A percentile compares a stretch with the other conserved stretches of the same genome.
phyloP scores from a whole-genome alignment of 2,113 vertebrate genomes.

The Centropristis striata region DNA sequence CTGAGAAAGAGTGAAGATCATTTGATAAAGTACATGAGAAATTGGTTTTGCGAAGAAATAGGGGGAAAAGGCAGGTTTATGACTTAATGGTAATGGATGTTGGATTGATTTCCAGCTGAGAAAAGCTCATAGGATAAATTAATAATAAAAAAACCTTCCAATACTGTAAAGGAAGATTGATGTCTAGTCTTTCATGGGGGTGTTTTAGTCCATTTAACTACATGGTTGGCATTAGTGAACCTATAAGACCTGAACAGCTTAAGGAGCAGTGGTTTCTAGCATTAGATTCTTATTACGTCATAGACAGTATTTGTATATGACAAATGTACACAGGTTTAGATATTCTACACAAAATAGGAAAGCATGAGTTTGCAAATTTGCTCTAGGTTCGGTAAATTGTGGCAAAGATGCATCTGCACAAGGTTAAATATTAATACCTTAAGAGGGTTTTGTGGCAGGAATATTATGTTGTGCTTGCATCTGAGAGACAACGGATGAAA shows the following conservation, averaged over 20 bases:
- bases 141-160: not conserved
- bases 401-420: no score
- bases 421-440: no score
- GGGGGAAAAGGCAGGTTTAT: not conserved
- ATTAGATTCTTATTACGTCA: not conserved
- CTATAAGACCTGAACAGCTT: not conserved
- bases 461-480: not conserved
- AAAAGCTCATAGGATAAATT: conserved; percentile 12
- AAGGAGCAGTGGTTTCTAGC: not conserved
- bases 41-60: not conserved
- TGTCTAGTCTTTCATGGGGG: not conserved
- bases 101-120: conserved; percentile 16
- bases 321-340: no score
- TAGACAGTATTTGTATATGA: not conserved
- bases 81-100: not conserved
- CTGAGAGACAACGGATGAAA: not conserved
- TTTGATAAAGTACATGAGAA: conserved; percentile 7
- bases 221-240: not conserved
- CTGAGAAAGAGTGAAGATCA: not conserved
- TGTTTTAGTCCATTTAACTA: not conserved
- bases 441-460: no score
- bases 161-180: conserved; percentile 1
- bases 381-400: no score
- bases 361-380: no score
- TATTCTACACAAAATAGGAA: no score